Evolutionary conservation across 2,888 invertebrate genomes (phyloP), one percentile per base, ranked within the genome.

Genomic region (Geotrupes spiniger): DNA sequence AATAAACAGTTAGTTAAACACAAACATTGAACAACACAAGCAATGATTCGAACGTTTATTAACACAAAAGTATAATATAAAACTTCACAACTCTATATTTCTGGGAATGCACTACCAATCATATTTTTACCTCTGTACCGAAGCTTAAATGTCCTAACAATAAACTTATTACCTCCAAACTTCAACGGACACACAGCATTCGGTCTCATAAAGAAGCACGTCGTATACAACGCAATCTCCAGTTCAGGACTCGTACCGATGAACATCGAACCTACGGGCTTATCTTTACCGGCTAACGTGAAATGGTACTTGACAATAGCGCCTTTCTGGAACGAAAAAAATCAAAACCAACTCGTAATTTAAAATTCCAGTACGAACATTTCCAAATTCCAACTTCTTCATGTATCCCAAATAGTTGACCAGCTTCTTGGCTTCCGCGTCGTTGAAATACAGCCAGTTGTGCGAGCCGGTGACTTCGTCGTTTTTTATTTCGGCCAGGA

Each of bases 181-280:
- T 83, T 82, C 8, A 92, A 76, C 0, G 85, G 85, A 61, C 92
- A 93, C 3, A 82, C 78, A 49, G 79, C 76, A 61, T 89, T 87
- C 1, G 87, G 82, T 42, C 91, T 80, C 9, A 87, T 75, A 33
- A 89, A 75, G 69, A 89, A 93, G 66, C 95, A 96, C 2, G 92
- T 79, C 0, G 93, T 89, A 69, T 92, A 95, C 2, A 95, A 71
- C 0, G 94, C 89, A 74, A 96, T 80, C 72, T 96, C 95, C 55
- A 94, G 76, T 73, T 95, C 95, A 0, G 95, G 95, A 42, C 92
- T 92, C 1, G 89, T 89, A 15, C 92, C 92, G 51, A 92, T 76
- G 62, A 92, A 89, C 76, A 91, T 78, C 0, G 82, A 79, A 42
- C 85, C 85, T 0, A 88, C 87, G 0, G 91, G 89, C 64, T 92